Evolutionary conservation across 2,113 vertebrate species (phyloP), one percentile per base, ranked within the genome.

Genomic region (Malurus alboscapulatus): DNA sequence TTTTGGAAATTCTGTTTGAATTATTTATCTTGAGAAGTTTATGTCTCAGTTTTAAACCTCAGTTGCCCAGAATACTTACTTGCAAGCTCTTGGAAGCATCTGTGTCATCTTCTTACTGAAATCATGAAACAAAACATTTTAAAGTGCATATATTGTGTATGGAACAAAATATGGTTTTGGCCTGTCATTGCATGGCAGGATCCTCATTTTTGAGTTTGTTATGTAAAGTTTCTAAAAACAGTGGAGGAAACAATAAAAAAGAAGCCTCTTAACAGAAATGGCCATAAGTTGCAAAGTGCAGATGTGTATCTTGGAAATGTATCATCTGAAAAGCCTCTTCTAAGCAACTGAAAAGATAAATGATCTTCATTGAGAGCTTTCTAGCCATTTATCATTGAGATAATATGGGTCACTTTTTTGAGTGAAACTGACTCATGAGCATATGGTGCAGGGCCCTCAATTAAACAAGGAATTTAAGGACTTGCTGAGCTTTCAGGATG

Each of bases 331-430:
- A 94, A 80, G 25, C 42, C 4, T 77, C 38, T 66, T 92, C 61
- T 48, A 72, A 94, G 48, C 17, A 77, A 75, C 36, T 72, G 66
- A 47, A 65, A 92, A 94, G 94, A 95, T 87, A 94, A 91, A 96
- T 92, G 1, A 53, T 89, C 44, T 89, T 91, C 53, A 73, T 57
- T 68, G 61, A 78, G 45, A 75, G 45, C 19, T 89, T 82, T 89
- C 57, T 59, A 72, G 57, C 22, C 62, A 94, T 96, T 94, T 78
- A 95, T 95, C 74, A 91, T 87, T 82, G 72, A 32, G 68, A 68
- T 87, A 82, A 78, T 89, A 91, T 53, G 94, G 81, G 73, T 91
- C 81, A 87, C 42, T 86, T 91, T 93, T 92, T 61, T 92, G 81
- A 91, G 87, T 59, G 53, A 96, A 94, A 75, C 51, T 81, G 74